Evolutionary conservation across 2,888 invertebrate genomes (phyloP).

Genomic region (Cyclophora punctaria): DNA sequence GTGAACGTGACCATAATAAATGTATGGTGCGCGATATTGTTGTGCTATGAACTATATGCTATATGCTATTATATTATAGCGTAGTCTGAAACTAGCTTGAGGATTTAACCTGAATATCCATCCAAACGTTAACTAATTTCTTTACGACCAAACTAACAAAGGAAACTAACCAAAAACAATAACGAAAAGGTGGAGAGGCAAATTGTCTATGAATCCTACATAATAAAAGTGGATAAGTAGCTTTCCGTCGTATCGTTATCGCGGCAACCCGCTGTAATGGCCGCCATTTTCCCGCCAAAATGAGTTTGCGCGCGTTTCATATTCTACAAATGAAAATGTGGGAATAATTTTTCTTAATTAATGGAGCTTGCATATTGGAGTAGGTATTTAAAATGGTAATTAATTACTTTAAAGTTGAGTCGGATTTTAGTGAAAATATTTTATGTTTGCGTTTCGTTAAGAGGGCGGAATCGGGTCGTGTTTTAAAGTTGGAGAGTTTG

Average conservation of each 20-base stretch:
- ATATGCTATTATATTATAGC: too few species aligned
- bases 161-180: not conserved
- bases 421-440: constrained; percentile 3
- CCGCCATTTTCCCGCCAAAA: constrained; percentile 32
- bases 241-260: constrained; percentile 16
- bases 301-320: constrained; percentile 22
- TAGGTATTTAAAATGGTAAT: constrained; percentile 12
- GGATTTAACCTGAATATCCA: too few species aligned
- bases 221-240: constrained; percentile 22
- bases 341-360: constrained; percentile 12
- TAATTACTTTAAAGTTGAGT: constrained; percentile 8
- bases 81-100: too few species aligned
- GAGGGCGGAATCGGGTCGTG: not conserved
- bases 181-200: constrained; percentile 9
- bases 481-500: not conserved
- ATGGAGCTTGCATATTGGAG: constrained; percentile 10
- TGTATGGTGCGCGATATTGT: too few species aligned
- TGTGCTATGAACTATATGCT: too few species aligned
- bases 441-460: constrained; percentile 2
- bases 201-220: constrained; percentile 12
- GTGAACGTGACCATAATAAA: too few species aligned
- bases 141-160: constrained; percentile 1
- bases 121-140: not conserved
- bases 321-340: constrained; percentile 4
- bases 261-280: constrained; percentile 24